Conservation (phyloP, 2,888 invertebrate genomes). For the Theodoxus fluviatilis region DNA sequence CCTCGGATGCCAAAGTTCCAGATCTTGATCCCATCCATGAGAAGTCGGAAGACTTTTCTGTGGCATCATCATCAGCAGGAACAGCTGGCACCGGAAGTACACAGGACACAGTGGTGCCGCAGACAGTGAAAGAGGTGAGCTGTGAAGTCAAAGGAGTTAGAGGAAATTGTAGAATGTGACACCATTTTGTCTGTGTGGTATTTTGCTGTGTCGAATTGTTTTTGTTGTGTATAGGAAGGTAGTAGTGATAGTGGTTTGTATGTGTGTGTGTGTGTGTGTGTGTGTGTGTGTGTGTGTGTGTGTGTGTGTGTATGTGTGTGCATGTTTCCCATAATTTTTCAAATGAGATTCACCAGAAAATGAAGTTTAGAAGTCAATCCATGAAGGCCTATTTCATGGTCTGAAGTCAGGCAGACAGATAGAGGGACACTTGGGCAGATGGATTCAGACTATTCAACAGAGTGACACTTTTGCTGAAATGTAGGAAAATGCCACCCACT, state of each 20-base stretch:
- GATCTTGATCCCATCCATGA: slow-evolving; percentile 44
- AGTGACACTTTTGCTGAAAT: no score
- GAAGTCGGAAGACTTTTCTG: slow-evolving; percentile 21
- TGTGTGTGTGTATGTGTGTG: no score
- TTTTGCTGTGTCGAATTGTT: background rate
- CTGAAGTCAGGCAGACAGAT: no score
- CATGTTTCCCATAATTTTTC: no score
- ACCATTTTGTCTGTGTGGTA: background rate
- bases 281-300: background rate
- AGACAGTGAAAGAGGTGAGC: slow-evolving; percentile 34
- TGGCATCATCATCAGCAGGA: background rate
- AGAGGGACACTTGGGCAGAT: no score
- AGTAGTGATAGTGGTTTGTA: background rate
- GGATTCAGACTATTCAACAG: no score
- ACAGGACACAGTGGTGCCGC: slow-evolving; percentile 35
- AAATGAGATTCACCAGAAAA: no score
- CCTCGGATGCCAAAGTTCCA: slow-evolving; percentile 36
- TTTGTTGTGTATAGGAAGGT: slow-evolving; percentile 4
- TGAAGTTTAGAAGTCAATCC: no score
- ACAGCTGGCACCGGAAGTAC: slow-evolving; percentile 32
- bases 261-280: background rate
- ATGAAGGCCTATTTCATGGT: no score
- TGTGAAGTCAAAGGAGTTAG: slow-evolving; percentile 10
- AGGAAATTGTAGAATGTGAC: background rate
- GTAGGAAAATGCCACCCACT: no score